Evolutionary conservation across 2,113 vertebrate genomes (phyloP), one percentile per base, ranked within the genome.

Genomic region (Taurulus bubalis): DNA sequence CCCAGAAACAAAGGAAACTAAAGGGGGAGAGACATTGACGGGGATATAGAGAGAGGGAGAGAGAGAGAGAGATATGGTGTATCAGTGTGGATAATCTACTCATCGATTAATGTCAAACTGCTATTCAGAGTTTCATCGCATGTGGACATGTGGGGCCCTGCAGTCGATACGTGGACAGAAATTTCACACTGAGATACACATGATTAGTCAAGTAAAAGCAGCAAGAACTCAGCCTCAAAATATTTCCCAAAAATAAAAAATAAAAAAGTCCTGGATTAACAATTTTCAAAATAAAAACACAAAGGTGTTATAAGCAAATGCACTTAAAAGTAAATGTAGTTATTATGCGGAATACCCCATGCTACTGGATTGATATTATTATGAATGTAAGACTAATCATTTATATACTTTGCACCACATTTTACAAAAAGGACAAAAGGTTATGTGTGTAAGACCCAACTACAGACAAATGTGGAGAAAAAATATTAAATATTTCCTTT

Each of bases 31-130:
- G 32, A 66, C 8, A 20, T 6, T n/a, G 40, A 72, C 2, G 45
- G 34, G 49, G 12, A 55, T 22, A 47, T 20, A 82, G 49, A 55
- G 42, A 55, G 26, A 47, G 38, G 20, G 22, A 49, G 26, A 80
- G 51, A 6, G 38, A 51, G 16, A 24, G 30, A 70, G 15, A 42
- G 14, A 56, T n/a, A 22, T 9, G 81, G 69, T 79, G 34, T 47
- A 55, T 84, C 82, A 80, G 83, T 66, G 72, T 73, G 47, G 68
- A 83, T 73, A 45, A 82, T 78, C 84, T 82, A 49, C 73, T 47
- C 72, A 79, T 81, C 51, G 75, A 83, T 88, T 87, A 32, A 75
- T 83, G 72, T 75, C 84, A 75, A 75, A 75, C 62, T 59, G 73
- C 80, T 84, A 67, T 79, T 79, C 72, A 75, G 80, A 80, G 71